Base-by-base conservation (phyloP, 2,888 invertebrate species). In the Phytoseiulus persimilis region DNA sequence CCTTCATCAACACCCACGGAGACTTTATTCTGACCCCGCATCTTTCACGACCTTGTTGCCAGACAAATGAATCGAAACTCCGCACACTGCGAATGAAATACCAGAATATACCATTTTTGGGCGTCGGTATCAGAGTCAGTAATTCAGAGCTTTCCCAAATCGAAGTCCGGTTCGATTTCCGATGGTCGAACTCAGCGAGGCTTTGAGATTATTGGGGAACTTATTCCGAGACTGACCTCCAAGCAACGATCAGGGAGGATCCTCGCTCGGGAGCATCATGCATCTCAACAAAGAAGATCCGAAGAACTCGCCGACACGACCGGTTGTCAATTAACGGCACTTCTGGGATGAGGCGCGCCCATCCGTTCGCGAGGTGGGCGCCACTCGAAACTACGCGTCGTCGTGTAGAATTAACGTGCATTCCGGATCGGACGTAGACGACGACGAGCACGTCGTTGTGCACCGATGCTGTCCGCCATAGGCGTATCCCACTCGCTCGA, bases 1-100 rank as follows among this genome's bases (percentile, higher is more conserved):
- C 65, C 65, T 65, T 65, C 65, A 65, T 65, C 65, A 65, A 65
- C 65, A 65, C 65, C 65, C 65, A 65, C 65, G 65, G 65, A 65
- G 65, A 65, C 3, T 65, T 65, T 65, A 65, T 65, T 65, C 65
- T 65, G 65, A 65, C 65, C 65, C 65, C 65, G 65, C 65, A 65
- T 65, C 65, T 65, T 28, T 28, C 18, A 23, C 65, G 65, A 65
- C 65, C 65, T 65, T 65, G 65, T 65, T 23, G 28, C 65, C 28
- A 65, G 65, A 65, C 65, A 65, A 65, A 65, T 65, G 65, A 65
- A 65, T 65, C 65, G 65, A 28, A 65, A 14, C 28, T 65, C 18
- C 18, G 14, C 65, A 46, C 14, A 65, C 65, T 65, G 1, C 65
- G 65, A 23, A 65, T 65, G 65, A 65, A 65, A 65, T 65, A 18